phyloP scores from a whole-genome alignment of 2,113 vertebrate genomes.

The Macroglossus sobrinus region DNA sequence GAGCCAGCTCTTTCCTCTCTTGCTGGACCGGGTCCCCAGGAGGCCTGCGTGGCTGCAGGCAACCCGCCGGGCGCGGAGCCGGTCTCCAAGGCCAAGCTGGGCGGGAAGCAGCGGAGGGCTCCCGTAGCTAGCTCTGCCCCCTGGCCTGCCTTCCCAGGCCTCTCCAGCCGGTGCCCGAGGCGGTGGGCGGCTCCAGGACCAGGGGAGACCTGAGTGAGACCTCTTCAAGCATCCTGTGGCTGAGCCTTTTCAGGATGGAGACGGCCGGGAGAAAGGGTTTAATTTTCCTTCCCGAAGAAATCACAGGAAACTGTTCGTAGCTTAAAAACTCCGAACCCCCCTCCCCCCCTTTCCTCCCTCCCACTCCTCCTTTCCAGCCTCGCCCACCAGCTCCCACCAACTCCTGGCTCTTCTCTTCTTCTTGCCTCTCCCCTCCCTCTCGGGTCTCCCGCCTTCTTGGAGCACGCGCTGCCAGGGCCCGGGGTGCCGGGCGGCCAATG shows the following conservation, averaged over 20 bases:
- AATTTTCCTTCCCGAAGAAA: conserved; percentile 61
- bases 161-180: neutral
- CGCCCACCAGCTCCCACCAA: conserved; percentile 72
- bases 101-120: conserved; percentile 21
- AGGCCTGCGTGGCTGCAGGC: neutral
- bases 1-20: neutral
- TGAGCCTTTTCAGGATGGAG: conserved; percentile 30
- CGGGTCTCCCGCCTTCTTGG: conserved; percentile 72
- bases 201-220: neutral
- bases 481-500: conserved; percentile 89
- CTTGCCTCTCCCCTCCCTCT: conserved; percentile 66
- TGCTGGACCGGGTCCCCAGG: neutral
- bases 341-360: conserved; percentile 29
- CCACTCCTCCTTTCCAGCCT: conserved; percentile 52
- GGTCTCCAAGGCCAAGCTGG: neutral
- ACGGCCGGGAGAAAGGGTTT: conserved; percentile 20
- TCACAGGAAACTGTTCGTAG: neutral
- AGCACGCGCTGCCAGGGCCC: conserved; percentile 82
- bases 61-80: neutral
- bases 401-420: conserved; percentile 28
- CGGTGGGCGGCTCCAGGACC: neutral
- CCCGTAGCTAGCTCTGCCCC: neutral
- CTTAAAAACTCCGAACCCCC: conserved; percentile 66
- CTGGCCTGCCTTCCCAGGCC: neutral
- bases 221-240: conserved; percentile 41